Evolutionary conservation across 2,888 invertebrate genomes (phyloP).

Genomic region (Acholoe squamosa): DNA sequence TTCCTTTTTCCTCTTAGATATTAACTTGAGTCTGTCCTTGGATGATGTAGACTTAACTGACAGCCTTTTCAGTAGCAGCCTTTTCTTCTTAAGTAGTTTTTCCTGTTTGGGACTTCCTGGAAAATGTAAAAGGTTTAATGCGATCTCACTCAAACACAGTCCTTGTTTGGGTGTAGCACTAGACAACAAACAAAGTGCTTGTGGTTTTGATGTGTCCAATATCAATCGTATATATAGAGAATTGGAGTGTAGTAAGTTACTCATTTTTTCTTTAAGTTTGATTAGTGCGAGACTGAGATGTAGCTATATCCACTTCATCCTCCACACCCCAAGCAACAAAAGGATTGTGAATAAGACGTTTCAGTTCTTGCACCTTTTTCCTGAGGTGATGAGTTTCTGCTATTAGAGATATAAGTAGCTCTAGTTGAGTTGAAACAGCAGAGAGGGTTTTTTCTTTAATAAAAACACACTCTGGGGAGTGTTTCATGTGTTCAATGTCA

Average conservation of each 20-base stretch:
- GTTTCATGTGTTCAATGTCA: not conserved
- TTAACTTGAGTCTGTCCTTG: no score
- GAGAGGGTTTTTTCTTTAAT: not conserved
- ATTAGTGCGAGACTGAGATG: not conserved
- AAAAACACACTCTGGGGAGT: not conserved
- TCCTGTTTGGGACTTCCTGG: not conserved
- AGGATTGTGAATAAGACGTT: not conserved
- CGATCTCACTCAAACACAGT: not conserved
- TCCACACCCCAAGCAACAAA: not conserved
- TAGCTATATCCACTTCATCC: not conserved
- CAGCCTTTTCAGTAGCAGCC: not conserved
- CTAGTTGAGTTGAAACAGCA: not conserved
- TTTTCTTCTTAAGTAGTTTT: not conserved
- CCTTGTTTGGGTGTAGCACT: not conserved
- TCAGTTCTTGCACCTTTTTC: not conserved
- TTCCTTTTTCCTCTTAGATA: no score
- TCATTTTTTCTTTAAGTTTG: not conserved
- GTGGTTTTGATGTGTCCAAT: not conserved
- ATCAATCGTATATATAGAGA: not conserved
- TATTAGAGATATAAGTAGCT: not conserved
- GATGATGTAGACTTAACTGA: not conserved
- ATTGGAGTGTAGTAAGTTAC: not conserved
- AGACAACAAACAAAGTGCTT: not conserved
- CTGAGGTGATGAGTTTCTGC: not conserved
- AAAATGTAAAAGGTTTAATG: not conserved